Conservation (phyloP, 1,140 invertebrate species). For the Bilobella aurantiaca region DNA sequence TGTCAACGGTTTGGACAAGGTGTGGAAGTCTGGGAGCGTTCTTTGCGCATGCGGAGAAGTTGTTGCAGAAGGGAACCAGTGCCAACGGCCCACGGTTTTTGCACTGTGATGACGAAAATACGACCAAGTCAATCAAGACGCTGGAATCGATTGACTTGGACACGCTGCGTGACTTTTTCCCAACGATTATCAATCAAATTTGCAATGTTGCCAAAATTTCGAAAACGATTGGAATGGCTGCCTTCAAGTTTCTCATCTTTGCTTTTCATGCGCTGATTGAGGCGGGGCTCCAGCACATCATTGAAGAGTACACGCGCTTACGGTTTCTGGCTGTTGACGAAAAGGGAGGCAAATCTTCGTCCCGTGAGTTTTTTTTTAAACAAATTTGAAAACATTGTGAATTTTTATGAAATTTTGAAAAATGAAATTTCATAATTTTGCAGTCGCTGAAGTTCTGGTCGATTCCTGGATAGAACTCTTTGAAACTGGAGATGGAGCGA, state of each 20-base stretch:
- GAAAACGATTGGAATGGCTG: slow-evolving; percentile 21
- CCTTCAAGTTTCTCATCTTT: slow-evolving; percentile 31
- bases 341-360: too few species aligned
- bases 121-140: slow-evolving; percentile 24
- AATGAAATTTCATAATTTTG: too few species aligned
- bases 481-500: slow-evolving; percentile 32
- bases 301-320: slow-evolving; percentile 26
- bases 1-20: slow-evolving; percentile 34
- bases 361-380: too few species aligned
- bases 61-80: slow-evolving; percentile 14
- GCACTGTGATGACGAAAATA: slow-evolving; percentile 34
- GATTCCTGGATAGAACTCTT: slow-evolving; percentile 34
- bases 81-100: slow-evolving; percentile 9
- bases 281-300: slow-evolving; percentile 21
- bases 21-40: slow-evolving; percentile 32
- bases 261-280: slow-evolving; percentile 31
- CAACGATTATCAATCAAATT: slow-evolving; percentile 34
- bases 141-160: slow-evolving; percentile 30
- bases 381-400: too few species aligned
- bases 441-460: slow-evolving; percentile 29
- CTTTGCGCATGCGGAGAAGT: slow-evolving; percentile 32
- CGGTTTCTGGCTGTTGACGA: slow-evolving; percentile 20
- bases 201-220: slow-evolving; percentile 28
- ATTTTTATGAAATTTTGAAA: too few species aligned
- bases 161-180: slow-evolving; percentile 33